These are phyloP conservation scores for Philaethria dido DNA, from an alignment of 2,888 invertebrate species.

Conservation along the genomic window DNA sequence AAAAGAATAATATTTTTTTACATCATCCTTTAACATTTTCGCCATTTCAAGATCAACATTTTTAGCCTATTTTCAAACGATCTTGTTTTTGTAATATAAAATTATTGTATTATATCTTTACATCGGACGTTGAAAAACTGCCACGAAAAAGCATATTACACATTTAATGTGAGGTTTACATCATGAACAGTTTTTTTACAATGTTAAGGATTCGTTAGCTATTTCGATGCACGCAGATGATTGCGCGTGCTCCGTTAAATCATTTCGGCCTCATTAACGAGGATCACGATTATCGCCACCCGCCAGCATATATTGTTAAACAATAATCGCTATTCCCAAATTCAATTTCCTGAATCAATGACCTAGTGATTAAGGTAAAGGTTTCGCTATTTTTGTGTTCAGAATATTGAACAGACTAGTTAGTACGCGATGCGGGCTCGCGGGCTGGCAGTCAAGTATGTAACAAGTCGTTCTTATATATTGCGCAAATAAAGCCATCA, in stretches of 20 bases:
- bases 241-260: conserved; percentile 50
- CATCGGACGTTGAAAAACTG: neutral
- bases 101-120: neutral
- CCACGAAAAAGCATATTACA: conserved; percentile 27
- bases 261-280: conserved; percentile 50
- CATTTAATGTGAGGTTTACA: conserved; percentile 11
- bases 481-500: neutral
- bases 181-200: conserved; percentile 26
- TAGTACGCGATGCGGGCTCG: conserved; percentile 27
- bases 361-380: conserved; percentile 53
- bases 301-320: conserved; percentile 47
- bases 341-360: conserved; percentile 56
- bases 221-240: conserved; percentile 69
- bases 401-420: conserved; percentile 39
- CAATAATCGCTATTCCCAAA: conserved; percentile 51
- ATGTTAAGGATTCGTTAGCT: conserved; percentile 43
- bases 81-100: too few relatives aligned
- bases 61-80: neutral
- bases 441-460: conserved; percentile 2
- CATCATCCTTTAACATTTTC: neutral
- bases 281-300: conserved; percentile 44
- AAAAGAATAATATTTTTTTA: neutral
- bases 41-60: neutral
- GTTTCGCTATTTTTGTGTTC: conserved; percentile 32
- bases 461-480: neutral